These are phyloP conservation scores for Aegotheles bennettii DNA, from an alignment of 2,113 vertebrate genomes.

Conservation along the genomic window DNA sequence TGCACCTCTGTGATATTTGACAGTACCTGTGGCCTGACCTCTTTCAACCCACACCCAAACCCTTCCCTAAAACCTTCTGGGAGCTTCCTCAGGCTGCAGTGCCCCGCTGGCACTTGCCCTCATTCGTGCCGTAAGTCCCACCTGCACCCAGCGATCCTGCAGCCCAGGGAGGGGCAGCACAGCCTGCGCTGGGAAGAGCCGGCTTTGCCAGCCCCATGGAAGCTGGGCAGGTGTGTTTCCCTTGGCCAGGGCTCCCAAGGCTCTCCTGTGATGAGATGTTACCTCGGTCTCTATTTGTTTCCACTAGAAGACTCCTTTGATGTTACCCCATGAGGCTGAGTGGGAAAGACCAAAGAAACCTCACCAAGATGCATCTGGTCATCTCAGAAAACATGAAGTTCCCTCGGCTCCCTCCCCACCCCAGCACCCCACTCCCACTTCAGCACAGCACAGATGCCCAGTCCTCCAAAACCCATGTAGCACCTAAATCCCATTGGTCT, in stretches of 20 bases:
- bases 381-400: neutral
- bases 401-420: neutral
- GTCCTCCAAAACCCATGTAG: neutral
- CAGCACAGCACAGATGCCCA: neutral
- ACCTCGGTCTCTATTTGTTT: neutral
- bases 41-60: neutral
- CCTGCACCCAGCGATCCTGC: rapidly evolving
- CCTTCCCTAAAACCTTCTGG: neutral
- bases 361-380: neutral
- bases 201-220: neutral
- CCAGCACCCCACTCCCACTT: neutral
- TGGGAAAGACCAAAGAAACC: neutral
- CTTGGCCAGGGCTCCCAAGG: neutral
- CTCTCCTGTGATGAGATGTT: neutral
- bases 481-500: neutral
- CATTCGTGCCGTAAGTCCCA: neutral
- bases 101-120: rapidly evolving
- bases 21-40: neutral
- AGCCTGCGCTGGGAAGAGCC: neutral
- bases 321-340: neutral
- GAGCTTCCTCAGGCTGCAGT: neutral
- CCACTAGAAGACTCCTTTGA: neutral
- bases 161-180: neutral
- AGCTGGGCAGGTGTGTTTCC: neutral
- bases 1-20: neutral